Percentiles rank a stretch among this genome's conserved stretches.
phyloP scores from a whole-genome alignment of 2,888 invertebrate species.

The Mantis religiosa region DNA sequence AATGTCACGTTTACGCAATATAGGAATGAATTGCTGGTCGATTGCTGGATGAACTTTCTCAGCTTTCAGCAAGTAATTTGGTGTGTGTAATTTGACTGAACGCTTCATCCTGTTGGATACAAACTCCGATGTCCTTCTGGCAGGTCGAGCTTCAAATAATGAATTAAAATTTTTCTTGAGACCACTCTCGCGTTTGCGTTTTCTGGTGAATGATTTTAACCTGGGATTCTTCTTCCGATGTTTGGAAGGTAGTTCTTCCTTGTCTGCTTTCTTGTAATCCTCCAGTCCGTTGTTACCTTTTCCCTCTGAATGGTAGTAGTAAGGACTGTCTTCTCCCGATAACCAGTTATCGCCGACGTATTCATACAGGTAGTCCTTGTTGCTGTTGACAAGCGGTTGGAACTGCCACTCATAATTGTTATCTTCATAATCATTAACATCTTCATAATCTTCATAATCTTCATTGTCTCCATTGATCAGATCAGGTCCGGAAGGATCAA shows the following conservation, averaged over 20 bases:
- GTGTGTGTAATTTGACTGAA: background rate
- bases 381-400: background rate
- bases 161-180: too few species aligned
- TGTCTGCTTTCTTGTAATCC: background rate
- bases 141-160: background rate
- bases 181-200: background rate
- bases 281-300: background rate
- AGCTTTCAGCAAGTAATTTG: background rate
- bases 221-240: background rate
- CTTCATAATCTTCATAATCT: background rate
- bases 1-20: background rate
- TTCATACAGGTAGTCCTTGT: background rate
- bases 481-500: background rate
- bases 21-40: background rate
- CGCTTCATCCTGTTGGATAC: background rate
- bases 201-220: background rate
- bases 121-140: background rate
- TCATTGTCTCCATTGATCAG: background rate
- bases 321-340: background rate
- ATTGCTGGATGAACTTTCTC: background rate
- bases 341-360: background rate
- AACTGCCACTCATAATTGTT: background rate
- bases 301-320: background rate
- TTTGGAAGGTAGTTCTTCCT: background rate
- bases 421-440: too few species aligned